Base-by-base conservation (phyloP, 2,113 vertebrate species). In the Corvus hawaiiensis region DNA sequence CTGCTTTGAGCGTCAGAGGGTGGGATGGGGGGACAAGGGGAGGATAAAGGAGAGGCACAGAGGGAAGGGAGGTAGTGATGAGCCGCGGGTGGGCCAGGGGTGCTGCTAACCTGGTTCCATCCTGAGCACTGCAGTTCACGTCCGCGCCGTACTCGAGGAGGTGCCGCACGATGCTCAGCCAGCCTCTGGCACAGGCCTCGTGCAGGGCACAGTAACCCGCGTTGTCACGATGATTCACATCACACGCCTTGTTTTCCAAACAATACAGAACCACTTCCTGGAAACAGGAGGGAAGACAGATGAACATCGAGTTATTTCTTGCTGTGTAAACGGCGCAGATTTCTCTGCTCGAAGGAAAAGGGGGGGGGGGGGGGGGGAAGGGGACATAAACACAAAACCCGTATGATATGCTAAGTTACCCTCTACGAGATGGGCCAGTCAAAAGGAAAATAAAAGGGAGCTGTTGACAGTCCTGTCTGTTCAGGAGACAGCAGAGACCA, bases 231-330 rank as follows among this genome's bases (percentile, higher is more conserved):
- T 99, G 99, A 96, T 99, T 99, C 62, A 99, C 98, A 13, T 99
- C 99, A 52, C 99, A 99, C 76, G 99, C 97, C 93, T 98, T 98
- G 92, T 97, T 99, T 95, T 99, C 99, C 97, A 99, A 95, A 96
- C 99, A 99, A 92, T 99, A 99, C 58, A 99, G 97, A 95, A 99
- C 99, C 90, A 99, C 99, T 96, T 99, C 99, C 99, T 99, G 97
- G 55, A 95, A 89, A 92, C 43, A 68, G 79, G 62, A 73, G 68
- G 81, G 41, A 93, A 93, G 92, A 83, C 28, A 67, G 32, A 81
- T 11, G 64, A 54, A 6, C 13, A 32, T 11, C 0, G 10, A 51
- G 82, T 90, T 90, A 87, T 59, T 95, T 54, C 75, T 82, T 52
- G 61, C 82, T 16, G 63, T 1, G 3, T 43, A 39, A 66, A 63